These are phyloP conservation scores for Drosophila santomea DNA, from an alignment of 1,140 invertebrate species.

Conservation along the genomic window DNA sequence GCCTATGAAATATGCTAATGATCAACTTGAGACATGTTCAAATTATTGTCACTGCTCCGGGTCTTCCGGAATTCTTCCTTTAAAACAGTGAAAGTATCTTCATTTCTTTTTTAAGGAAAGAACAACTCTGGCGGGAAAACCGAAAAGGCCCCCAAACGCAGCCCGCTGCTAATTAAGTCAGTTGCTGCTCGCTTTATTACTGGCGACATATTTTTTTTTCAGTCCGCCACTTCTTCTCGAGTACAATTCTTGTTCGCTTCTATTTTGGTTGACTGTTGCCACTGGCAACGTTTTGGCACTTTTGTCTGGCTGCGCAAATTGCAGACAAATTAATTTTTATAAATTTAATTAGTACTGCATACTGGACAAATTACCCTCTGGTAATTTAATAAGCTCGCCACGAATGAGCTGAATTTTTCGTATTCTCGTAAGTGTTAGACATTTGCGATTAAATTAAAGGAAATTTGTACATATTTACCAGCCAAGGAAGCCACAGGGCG, in stretches of 20 bases:
- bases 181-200: conserved; percentile 59
- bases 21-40: conserved; percentile 81
- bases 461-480: not conserved
- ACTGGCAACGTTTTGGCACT: conserved; percentile 53
- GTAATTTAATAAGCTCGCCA: conserved; percentile 33
- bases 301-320: conserved; percentile 52
- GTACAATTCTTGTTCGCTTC: conserved; percentile 6
- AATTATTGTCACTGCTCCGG: conserved; percentile 68
- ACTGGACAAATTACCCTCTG: conserved; percentile 36
- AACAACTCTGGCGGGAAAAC: conserved; percentile 3
- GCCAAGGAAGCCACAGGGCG: not conserved
- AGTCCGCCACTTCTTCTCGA: conserved; percentile 26
- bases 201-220: conserved; percentile 36
- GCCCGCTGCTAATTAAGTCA: conserved; percentile 67
- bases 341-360: conserved; percentile 78
- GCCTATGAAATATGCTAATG: conserved; percentile 82
- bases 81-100: conserved; percentile 35
- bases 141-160: conserved; percentile 34
- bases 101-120: not conserved
- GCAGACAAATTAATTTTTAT: conserved; percentile 75
- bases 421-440: too few relatives aligned
- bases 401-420: conserved; percentile 9
- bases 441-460: not conserved
- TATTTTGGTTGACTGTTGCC: conserved; percentile 45
- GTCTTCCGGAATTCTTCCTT: conserved; percentile 23